Base-by-base conservation (phyloP, 1,140 invertebrate genomes). In the Cephus cinctus region DNA sequence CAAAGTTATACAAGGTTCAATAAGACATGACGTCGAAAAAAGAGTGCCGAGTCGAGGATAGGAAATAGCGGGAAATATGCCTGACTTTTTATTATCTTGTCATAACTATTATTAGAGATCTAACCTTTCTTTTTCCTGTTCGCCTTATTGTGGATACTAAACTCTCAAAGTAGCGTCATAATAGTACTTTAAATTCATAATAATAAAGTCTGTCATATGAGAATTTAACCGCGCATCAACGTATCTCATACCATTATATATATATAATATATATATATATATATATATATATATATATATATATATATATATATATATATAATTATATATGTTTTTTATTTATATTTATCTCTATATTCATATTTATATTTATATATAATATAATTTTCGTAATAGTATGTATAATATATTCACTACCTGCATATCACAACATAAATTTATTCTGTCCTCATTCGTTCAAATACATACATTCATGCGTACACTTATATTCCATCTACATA, bases 401-500 rank as follows among this genome's bases (percentile, higher is more conserved):
- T 41, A 59, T 57, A 70, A 36, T 69, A 61, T 66, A 67, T 63
- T 67, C 50, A 60, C 62, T 71, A 71, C 65, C 56, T 67, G 68
- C 68, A 68, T 71, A 71, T 72, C 71, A 73, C 69, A 73, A 72
- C 71, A 69, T 72, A 71, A 72, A 73, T 63, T 66, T 71, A 58
- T 56, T 52, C 47, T 21, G 52, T 45, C 47, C 39, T 49, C 46
- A 27, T 22, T 38, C 46, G 47, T 18, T 21, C 15, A 21, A 30
- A 34, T 47, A 50, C 54, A 50, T 14, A 43, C 55, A 18, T 54
- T 47, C 46, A 43, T 6, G 16, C 40, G n/a, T 48, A 38, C 45
- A 48, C 46, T 5, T 43, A 12, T 48, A 36, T 14, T 65, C 59
- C 60, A 63, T 64, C 63, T 73, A 73, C 64, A 65, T 68, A 72